Evolutionary conservation across 1,140 invertebrate species (phyloP).

Genomic region (Drosophila watanabei): DNA sequence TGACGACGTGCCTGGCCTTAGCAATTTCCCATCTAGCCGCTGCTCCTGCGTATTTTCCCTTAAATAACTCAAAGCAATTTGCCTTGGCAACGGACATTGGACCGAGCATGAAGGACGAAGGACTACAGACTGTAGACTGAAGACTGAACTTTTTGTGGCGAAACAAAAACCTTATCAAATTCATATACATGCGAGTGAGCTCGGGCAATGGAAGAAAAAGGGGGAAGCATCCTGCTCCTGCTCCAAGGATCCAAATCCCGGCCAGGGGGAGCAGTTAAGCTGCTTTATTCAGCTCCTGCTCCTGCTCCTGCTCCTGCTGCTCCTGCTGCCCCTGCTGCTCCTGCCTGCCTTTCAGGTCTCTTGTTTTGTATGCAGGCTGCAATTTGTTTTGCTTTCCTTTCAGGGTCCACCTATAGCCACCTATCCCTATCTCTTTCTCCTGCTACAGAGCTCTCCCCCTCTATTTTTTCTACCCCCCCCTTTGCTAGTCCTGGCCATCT

Average conservation of each 20-base stretch:
- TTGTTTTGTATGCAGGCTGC: slow-evolving; percentile 66
- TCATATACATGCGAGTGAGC: slow-evolving; percentile 51
- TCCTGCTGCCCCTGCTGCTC: too few species aligned
- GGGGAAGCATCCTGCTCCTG: not conserved
- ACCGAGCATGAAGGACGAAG: not conserved
- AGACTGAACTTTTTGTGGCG: slow-evolving; percentile 22
- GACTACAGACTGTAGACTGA: not conserved
- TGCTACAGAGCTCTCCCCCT: not conserved
- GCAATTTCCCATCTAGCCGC: slow-evolving; percentile 26
- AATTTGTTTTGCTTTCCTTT: slow-evolving; percentile 63
- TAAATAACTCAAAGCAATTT: slow-evolving; percentile 65
- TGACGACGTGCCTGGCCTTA: slow-evolving; percentile 60
- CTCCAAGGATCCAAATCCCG: slow-evolving; percentile 15
- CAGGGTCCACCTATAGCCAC: slow-evolving; percentile 7
- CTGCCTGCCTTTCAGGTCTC: slow-evolving; percentile 2
- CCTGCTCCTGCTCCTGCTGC: not conserved
- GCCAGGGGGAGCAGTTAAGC: slow-evolving; percentile 44
- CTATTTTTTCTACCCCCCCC: not conserved
- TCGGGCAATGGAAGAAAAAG: slow-evolving; percentile 14
- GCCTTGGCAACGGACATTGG: slow-evolving; percentile 40
- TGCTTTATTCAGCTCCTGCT: slow-evolving; percentile 31
- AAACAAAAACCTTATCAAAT: slow-evolving; percentile 72
- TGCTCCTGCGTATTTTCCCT: slow-evolving; percentile 21
- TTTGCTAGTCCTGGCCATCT: slow-evolving; percentile 1
- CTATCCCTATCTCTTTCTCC: not conserved